Conservation (phyloP, 2,797 vertebrate species). For the Delichon dasypus region DNA sequence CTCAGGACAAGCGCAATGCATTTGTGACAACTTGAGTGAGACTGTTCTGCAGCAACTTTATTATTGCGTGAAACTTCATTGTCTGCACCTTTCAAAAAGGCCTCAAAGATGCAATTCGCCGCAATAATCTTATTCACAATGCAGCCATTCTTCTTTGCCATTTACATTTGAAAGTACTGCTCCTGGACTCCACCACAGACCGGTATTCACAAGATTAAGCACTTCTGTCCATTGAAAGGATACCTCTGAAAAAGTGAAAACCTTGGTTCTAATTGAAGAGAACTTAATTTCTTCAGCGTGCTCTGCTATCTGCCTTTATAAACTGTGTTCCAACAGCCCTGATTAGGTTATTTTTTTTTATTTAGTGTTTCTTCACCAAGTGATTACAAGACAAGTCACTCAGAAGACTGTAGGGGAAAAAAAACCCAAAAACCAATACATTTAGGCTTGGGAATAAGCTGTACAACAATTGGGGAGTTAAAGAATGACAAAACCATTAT, state of each 20-base stretch:
- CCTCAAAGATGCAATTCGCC: neutral
- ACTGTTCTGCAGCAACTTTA: neutral
- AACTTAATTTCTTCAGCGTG: neutral
- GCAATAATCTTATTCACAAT: slow-evolving; percentile 4
- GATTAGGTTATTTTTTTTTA: neutral
- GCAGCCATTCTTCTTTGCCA: neutral
- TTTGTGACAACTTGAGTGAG: neutral
- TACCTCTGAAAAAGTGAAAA: neutral
- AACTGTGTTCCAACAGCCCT: neutral
- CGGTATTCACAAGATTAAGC: neutral
- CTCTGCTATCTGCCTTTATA: neutral
- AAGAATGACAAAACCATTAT: slow-evolving; percentile 12
- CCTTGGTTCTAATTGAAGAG: neutral
- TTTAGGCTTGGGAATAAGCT: neutral
- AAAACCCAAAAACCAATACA: no score
- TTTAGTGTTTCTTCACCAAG: neutral
- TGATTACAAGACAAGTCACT: neutral
- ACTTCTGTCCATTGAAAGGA: neutral
- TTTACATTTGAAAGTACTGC: slow-evolving; percentile 49
- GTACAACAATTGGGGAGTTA: neutral
- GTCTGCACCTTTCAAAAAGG: neutral
- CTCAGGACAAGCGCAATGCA: slow-evolving; percentile 15
- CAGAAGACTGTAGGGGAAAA: neutral
- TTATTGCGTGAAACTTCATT: slow-evolving; percentile 1
- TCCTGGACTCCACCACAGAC: neutral